Evolutionary conservation across 2,888 invertebrate species (phyloP), one percentile per base, ranked within the genome.

Genomic region (Yponomeuta sedellus): DNA sequence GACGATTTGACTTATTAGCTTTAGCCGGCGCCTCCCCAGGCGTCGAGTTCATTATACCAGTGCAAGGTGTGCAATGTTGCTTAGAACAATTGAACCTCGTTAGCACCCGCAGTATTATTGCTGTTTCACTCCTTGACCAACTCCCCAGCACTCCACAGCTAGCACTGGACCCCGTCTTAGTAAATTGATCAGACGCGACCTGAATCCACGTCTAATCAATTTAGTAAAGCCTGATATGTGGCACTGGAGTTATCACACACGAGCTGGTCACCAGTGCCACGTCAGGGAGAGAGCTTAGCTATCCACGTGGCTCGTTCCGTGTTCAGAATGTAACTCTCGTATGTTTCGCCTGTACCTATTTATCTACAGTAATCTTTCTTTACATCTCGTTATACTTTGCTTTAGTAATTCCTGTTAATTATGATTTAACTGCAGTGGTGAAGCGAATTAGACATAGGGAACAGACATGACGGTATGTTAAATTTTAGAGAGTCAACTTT

Each of bases 401-500:
- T 85, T 88, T 85, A 85, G 83, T 81, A 77, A 82, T 80, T 81
- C 82, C 83, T 80, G 81, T 85, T 87, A 81, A 79, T 79, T 83
- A 84, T 85, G 77, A 76, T 87, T 86, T 86, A 81, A 87, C 79
- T 80, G 80, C 85, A 84, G 85, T 77, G 89, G 88, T 83, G 85
- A 88, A 85, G 89, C 85, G 86, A 88, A 83, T 83, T 90, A 90
- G 88, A 80, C 85, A 86, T 89, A 90, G 91, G 90, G 86, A 90
- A 89, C 87, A 88, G 89, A 88, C 85, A 88, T 86, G 88, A 88
- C 83, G 89, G 88, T 86, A 86, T 88, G 89, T 89, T 88, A 86
- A 86, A 88, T 88, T 90, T 87, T 88, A 88, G 86, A 90, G 87
- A 91, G 87, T 86, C 90, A 85, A 90, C 88, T 91, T 91, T 91